Evolutionary conservation across 2,888 invertebrate species (phyloP).

Genomic region (Andrena hattorfiana): DNA sequence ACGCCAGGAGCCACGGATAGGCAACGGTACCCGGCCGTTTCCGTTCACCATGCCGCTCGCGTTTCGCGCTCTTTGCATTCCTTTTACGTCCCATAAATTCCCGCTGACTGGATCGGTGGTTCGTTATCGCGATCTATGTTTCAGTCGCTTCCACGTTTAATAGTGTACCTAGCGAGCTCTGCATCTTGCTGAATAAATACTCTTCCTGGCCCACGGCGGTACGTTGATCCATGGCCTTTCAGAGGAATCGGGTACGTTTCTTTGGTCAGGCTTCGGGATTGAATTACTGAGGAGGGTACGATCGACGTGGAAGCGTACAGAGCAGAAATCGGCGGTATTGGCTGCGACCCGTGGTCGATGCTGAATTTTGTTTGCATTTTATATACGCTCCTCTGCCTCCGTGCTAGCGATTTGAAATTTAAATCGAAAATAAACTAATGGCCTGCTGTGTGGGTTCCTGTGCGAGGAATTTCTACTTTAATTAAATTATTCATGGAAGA

Average conservation of each 20-base stretch:
- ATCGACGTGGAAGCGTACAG: background rate
- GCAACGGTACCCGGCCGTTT: background rate
- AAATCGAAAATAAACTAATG: constrained; percentile 55
- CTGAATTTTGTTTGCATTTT: constrained; percentile 20
- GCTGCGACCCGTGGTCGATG: constrained; percentile 9
- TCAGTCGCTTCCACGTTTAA: constrained; percentile 20
- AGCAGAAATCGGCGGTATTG: constrained; percentile 23
- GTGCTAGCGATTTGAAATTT: constrained; percentile 51
- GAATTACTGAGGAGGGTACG: background rate
- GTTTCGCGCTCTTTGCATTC: constrained; percentile 41
- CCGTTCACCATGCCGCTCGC: constrained; percentile 9
- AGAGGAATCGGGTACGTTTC: background rate
- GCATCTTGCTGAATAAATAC: background rate
- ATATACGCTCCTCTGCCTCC: constrained; percentile 28
- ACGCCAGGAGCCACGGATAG: background rate
- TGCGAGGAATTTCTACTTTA: constrained; percentile 38
- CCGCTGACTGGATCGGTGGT: constrained; percentile 45
- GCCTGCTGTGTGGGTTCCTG: constrained; percentile 3
- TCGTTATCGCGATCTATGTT: constrained; percentile 55
- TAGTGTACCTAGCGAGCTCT: background rate
- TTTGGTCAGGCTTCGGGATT: background rate
- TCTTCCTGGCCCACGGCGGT: background rate
- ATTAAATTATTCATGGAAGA: constrained; percentile 57
- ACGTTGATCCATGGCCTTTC: background rate
- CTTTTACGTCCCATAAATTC: constrained; percentile 59